Evolutionary conservation across 2,113 vertebrate species (phyloP).

Genomic region (Daubentonia madagascariensis): DNA sequence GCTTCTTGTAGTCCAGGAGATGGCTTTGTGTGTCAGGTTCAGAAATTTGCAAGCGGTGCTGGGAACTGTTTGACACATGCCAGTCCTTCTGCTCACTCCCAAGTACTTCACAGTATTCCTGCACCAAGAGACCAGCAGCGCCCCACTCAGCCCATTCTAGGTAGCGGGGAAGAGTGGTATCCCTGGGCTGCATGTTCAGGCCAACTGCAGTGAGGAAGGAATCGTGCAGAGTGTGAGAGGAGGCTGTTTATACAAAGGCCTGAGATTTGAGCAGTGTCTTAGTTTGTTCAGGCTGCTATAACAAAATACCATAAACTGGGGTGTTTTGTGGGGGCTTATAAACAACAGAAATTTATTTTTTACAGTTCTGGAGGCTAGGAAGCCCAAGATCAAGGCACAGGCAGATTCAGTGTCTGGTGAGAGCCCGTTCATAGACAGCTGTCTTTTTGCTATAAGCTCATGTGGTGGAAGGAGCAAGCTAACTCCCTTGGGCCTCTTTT

Average conservation of each 20-base stretch:
- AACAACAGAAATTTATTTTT: not conserved
- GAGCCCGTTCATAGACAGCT: not conserved
- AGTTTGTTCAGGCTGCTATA: not conserved
- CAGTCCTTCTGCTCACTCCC: not conserved
- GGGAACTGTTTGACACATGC: not conserved
- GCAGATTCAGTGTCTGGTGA: not conserved
- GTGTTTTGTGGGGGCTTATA: not conserved
- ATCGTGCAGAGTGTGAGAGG: not conserved
- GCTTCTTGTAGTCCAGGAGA: not conserved
- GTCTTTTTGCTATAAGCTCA: not conserved
- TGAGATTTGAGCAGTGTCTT: not conserved
- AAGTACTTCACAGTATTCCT: not conserved
- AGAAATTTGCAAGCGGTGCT: not conserved
- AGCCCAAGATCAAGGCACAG: not conserved
- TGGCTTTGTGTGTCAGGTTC: not conserved
- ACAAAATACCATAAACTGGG: not conserved
- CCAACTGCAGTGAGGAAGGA: not conserved
- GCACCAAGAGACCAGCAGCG: rapidly evolving
- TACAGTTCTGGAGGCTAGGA: not conserved
- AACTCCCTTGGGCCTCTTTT: not conserved
- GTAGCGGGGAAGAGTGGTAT: not conserved
- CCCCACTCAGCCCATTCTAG: too few species aligned
- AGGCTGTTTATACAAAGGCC: not conserved
- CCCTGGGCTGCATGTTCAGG: not conserved
- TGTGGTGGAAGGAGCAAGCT: not conserved